phyloP scores from a whole-genome alignment of 1,140 invertebrate species.

The Hycleus phaleratus region DNA sequence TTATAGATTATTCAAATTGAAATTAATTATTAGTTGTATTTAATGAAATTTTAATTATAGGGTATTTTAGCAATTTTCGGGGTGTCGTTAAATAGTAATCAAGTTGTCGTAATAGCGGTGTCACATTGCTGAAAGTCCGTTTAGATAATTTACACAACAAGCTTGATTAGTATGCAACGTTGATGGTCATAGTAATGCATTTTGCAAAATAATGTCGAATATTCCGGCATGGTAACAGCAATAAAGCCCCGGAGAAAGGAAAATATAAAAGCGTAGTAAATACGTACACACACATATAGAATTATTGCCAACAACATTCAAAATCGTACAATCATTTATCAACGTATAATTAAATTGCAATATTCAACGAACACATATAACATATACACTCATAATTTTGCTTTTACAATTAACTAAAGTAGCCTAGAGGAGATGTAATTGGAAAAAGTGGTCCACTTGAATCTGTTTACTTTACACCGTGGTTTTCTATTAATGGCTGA shows the following conservation, averaged over 20 bases:
- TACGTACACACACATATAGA: too few species aligned
- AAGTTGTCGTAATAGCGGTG: constrained; percentile 1
- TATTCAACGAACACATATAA: constrained; percentile 18
- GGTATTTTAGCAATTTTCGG: background rate
- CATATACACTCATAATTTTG: background rate
- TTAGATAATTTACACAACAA: constrained; percentile 6
- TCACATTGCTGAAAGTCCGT: background rate
- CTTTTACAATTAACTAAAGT: constrained; percentile 29
- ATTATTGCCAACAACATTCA: background rate
- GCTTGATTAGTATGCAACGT: constrained; percentile 9
- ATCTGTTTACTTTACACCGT: constrained; percentile 20
- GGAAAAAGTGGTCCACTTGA: constrained; percentile 28
- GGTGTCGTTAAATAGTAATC: constrained; percentile 16
- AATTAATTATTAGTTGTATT: too few species aligned
- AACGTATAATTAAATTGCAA: constrained; percentile 16
- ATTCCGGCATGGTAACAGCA: background rate
- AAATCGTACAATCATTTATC: constrained; percentile 12
- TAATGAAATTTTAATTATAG: too few species aligned
- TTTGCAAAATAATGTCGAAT: background rate
- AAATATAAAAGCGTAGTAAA: too few species aligned
- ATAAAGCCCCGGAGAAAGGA: too few species aligned
- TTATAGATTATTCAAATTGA: constrained; percentile 1
- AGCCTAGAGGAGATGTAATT: constrained; percentile 27
- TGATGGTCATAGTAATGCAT: background rate
- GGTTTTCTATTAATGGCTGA: constrained; percentile 24